These are phyloP conservation scores for Eulemur coronatus DNA, from an alignment of 2,797 vertebrate genomes.

Conservation along the genomic window DNA sequence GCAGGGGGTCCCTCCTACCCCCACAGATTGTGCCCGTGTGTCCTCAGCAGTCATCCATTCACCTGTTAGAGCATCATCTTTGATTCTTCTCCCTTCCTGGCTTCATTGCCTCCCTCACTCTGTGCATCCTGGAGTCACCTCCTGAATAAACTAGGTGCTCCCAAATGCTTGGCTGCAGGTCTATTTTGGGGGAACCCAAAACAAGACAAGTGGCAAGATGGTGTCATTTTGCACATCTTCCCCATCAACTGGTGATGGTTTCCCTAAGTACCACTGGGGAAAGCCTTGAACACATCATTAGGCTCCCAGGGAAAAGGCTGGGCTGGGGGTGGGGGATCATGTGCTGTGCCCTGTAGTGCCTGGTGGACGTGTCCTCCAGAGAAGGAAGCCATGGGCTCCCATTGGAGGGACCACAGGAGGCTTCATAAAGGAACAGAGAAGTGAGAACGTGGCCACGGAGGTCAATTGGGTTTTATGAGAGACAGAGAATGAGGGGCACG, in stretches of 20 bases:
- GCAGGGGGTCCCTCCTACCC: background rate
- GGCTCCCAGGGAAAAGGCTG: background rate
- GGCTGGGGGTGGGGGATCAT: background rate
- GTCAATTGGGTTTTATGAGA: background rate
- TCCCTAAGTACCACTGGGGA: background rate
- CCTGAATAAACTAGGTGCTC: background rate
- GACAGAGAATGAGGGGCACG: background rate
- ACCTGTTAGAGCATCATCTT: background rate
- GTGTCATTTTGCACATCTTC: background rate
- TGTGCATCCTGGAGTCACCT: background rate
- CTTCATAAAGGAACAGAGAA: background rate
- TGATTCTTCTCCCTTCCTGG: background rate
- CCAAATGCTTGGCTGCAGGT: background rate
- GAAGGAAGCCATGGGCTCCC: background rate
- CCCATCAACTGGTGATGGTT: background rate
- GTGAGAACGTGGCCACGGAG: background rate
- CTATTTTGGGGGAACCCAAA: background rate
- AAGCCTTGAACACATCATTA: background rate
- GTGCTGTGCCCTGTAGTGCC: background rate
- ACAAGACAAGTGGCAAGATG: background rate
- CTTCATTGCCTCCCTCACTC: background rate
- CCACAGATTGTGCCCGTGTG: too few species aligned
- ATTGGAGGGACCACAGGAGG: background rate
- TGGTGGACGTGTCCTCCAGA: background rate
- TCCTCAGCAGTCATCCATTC: background rate